A percentile compares a stretch with the other conserved stretches of the same genome.
Evolutionary conservation across 1,140 invertebrate genomes (phyloP).

Genomic region (Fopius arisanus): DNA sequence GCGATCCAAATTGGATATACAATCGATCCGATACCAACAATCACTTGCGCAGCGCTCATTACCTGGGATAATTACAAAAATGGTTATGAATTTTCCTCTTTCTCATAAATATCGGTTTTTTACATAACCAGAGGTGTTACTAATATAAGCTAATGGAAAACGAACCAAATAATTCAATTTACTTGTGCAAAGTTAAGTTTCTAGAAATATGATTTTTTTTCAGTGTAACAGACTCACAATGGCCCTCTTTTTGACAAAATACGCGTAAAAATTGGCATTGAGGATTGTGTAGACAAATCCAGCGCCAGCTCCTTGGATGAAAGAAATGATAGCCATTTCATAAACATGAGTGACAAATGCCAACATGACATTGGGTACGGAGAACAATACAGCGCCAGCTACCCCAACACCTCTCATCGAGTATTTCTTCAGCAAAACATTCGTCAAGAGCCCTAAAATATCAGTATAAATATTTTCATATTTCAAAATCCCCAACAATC

Average conservation of each 20-base stretch:
- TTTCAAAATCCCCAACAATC: slow-evolving; percentile 13
- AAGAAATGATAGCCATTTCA: slow-evolving; percentile 50
- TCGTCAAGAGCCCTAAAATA: slow-evolving; percentile 54
- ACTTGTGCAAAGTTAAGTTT: too few species aligned
- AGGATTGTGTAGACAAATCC: slow-evolving; percentile 58
- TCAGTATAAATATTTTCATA: slow-evolving; percentile 20
- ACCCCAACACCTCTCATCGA: slow-evolving; percentile 52
- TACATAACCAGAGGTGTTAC: too few species aligned
- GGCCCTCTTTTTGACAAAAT: slow-evolving; percentile 57
- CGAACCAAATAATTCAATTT: too few species aligned
- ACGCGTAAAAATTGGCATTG: slow-evolving; percentile 61
- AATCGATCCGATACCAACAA: slow-evolving; percentile 56
- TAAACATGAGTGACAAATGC: slow-evolving; percentile 52
- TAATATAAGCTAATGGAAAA: too few species aligned
- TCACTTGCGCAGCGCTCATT: slow-evolving; percentile 56
- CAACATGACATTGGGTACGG: slow-evolving; percentile 48
- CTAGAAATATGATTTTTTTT: too few species aligned
- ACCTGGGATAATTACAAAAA: slow-evolving; percentile 43
- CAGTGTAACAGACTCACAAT: slow-evolving; percentile 42
- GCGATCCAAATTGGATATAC: slow-evolving; percentile 56
- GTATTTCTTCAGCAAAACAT: slow-evolving; percentile 53
- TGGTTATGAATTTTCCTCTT: too few species aligned
- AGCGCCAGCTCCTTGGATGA: slow-evolving; percentile 56
- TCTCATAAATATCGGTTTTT: too few species aligned
- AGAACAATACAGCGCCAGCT: slow-evolving; percentile 49